These are phyloP conservation scores for Chiloscyllium plagiosum DNA, from an alignment of 2,113 vertebrate species.

Conservation along the genomic window DNA sequence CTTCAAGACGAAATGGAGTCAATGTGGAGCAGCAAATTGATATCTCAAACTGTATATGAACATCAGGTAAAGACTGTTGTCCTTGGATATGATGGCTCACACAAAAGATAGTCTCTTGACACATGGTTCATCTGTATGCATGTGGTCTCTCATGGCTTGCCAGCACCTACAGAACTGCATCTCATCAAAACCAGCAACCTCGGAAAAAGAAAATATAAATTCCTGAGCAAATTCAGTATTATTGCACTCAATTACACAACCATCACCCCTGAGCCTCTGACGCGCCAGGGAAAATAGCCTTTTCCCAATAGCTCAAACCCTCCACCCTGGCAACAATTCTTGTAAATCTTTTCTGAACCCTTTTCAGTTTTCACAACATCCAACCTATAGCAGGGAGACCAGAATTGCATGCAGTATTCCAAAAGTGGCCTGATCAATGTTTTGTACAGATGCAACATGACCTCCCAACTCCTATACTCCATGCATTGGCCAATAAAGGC, in stretches of 20 bases:
- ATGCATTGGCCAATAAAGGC: too few species aligned
- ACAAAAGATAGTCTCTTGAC: neutral
- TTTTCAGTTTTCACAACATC: too few species aligned
- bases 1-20: neutral
- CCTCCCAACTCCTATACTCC: too few species aligned
- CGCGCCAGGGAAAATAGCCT: too few species aligned
- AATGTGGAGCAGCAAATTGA: neutral
- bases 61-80: neutral
- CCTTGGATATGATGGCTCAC: neutral
- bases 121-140: neutral
- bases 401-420: too few species aligned
- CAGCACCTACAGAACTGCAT: neutral
- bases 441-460: too few species aligned
- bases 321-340: too few species aligned
- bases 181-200: neutral
- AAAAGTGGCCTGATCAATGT: too few species aligned
- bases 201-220: neutral
- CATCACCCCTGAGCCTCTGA: too few species aligned
- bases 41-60: neutral
- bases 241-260: neutral
- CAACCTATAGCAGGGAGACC: too few species aligned
- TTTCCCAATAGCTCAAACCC: too few species aligned
- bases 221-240: neutral
- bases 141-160: neutral
- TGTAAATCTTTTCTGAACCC: too few species aligned